These are phyloP conservation scores for Misgurnus anguillicaudatus DNA, from an alignment of 2,113 vertebrate genomes.

Conservation along the genomic window DNA sequence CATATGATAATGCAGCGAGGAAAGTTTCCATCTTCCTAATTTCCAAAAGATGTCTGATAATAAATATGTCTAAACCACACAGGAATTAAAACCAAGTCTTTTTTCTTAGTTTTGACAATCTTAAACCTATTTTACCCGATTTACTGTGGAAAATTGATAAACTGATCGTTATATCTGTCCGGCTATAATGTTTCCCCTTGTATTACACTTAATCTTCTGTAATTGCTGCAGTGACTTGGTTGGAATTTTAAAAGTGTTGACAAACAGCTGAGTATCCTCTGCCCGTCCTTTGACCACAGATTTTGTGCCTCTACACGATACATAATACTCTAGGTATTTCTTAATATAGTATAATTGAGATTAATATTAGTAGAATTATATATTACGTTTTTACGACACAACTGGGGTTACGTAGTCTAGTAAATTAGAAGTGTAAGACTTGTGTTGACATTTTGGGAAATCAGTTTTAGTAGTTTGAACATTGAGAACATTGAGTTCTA, in stretches of 20 bases:
- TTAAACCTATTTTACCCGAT: neutral
- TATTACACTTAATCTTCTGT: neutral
- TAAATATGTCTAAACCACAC: constrained; percentile 24
- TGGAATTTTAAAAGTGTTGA: constrained; percentile 4
- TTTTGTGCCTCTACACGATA: neutral
- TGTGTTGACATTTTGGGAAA: no score
- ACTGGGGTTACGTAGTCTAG: no score
- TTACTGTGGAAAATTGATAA: constrained; percentile 5
- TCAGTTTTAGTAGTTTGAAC: no score
- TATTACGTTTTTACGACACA: no score
- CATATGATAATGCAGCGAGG: constrained; percentile 32
- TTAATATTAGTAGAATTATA: no score
- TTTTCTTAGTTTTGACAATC: neutral
- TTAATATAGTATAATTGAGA: neutral
- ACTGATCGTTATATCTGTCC: neutral
- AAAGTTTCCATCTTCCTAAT: constrained; percentile 13
- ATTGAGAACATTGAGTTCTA: no score
- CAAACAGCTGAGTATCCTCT: neutral
- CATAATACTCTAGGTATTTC: neutral
- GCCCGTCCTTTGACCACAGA: neutral
- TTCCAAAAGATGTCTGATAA: neutral
- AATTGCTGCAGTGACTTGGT: neutral
- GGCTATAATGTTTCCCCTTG: neutral
- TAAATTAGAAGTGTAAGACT: no score
- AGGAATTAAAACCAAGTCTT: neutral